Percentiles rank a stretch among this genome's conserved stretches.
Conservation (phyloP, 2,888 invertebrate species). For the Watsonalla cultraria region DNA sequence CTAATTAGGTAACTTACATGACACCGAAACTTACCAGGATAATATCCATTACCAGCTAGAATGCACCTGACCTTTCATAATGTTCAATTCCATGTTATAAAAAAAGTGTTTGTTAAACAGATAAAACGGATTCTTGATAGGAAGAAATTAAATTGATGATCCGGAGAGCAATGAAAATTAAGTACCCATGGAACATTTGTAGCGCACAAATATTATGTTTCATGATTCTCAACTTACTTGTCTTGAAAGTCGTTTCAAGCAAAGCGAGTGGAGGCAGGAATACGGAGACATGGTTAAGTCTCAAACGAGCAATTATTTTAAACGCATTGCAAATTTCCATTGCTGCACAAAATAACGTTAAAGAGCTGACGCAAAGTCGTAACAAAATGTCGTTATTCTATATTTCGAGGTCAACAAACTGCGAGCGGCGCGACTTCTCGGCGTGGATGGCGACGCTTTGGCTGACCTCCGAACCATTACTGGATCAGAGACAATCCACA, state of each 20-base stretch:
- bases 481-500: conserved; percentile 34
- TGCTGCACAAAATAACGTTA: conserved; percentile 50
- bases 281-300: conserved; percentile 25
- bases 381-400: conserved; percentile 68
- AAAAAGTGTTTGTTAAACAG: too few species aligned
- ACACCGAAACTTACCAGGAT: too few species aligned
- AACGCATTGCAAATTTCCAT: conserved; percentile 36
- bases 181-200: background rate
- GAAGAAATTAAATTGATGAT: background rate
- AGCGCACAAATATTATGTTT: background rate
- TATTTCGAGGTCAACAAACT: conserved; percentile 70
- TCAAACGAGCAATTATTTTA: conserved; percentile 51
- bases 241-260: background rate
- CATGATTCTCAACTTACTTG: background rate
- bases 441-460: conserved; percentile 39
- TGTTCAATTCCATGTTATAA: too few species aligned
- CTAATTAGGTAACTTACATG: too few species aligned
- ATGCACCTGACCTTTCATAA: too few species aligned
- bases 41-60: too few species aligned
- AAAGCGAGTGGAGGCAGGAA: background rate
- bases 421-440: conserved; percentile 46
- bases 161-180: background rate
- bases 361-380: conserved; percentile 50
- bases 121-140: background rate
- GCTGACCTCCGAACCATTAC: conserved; percentile 48